Evolutionary conservation across 2,113 vertebrate species (phyloP).

Genomic region (Xerus inauris): DNA sequence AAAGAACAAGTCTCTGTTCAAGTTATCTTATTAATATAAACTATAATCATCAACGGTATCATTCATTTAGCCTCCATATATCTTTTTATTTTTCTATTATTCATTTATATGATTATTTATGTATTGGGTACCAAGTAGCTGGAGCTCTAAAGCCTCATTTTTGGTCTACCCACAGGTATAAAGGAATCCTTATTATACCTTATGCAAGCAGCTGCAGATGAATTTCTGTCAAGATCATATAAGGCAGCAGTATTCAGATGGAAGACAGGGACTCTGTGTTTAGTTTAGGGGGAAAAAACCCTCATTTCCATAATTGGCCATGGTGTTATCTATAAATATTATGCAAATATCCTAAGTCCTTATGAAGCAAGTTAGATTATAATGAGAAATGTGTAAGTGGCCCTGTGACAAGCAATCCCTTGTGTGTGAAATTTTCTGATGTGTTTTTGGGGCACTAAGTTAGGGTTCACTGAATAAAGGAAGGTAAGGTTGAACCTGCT

Average conservation of each 20-base stretch:
- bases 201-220: not conserved
- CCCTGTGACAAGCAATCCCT: not conserved
- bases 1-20: not conserved
- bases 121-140: not conserved
- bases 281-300: conserved; percentile 18
- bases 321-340: conserved; percentile 70
- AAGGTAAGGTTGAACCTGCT: not conserved
- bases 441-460: not conserved
- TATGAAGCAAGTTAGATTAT: conserved; percentile 42
- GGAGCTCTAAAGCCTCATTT: not conserved
- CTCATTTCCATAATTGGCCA: conserved; percentile 60
- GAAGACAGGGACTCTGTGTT: conserved; percentile 46
- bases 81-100: not conserved
- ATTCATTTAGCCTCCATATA: not conserved
- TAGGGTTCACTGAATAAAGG: not conserved
- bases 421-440: not conserved
- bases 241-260: conserved; percentile 44
- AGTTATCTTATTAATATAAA: not conserved
- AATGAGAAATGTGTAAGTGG: conserved; percentile 45
- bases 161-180: not conserved
- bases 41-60: not conserved
- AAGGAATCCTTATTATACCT: not conserved
- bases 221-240: conserved; percentile 68
- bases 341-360: conserved; percentile 51
- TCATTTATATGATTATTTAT: not conserved